Base-by-base conservation (phyloP, 2,113 vertebrate species). In the Hippocampus abdominalis region DNA sequence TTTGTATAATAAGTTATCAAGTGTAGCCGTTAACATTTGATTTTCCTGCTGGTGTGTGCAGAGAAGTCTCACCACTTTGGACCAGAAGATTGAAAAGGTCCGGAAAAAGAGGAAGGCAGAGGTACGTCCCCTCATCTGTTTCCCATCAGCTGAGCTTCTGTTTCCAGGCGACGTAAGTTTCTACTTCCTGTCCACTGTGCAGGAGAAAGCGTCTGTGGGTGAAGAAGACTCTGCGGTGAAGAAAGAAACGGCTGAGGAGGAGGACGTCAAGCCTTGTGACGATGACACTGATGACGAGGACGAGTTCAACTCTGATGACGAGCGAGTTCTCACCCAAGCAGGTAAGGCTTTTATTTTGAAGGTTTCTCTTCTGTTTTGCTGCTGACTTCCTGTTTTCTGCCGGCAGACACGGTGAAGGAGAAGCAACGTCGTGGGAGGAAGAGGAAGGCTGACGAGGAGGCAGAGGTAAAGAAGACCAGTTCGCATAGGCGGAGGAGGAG, bases 41-140 rank as follows among this genome's bases (percentile, higher is more conserved):
- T 18, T 18, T 57, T 60, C 15, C 15, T 29, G 25, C 23, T 25
- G 12, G 1, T 12, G 8, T 57, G 53, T 74, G 25, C 74, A 98
- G 96, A 95, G 84, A 88, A 86, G 88, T 1, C 88, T 91, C 2
- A 98, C 96, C 0, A 99, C 95, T 0, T 79, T 99, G 77, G 97
- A 99, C 70, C 94, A 98, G 84, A 99, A 99, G 89, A 99, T 99
- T 2, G 96, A 97, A 62, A 94, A 94, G 83, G 92, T 99, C 62
- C 89, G 97, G 16, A 95, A 94, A 89, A 93, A 93, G 53, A 94
- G 96, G 75, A 96, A 93, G 76, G 80, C 82, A 0, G 93, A 95
- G 92, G 95, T 96, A 29, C 85, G 90, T 54, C 3, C 3, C 4
- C 4, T 2, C 0, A n/a, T 23, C 29, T 44, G 8, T 13, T 66